These are phyloP conservation scores for Macropus fuliginosus DNA, from an alignment of 2,797 vertebrate species.

Conservation along the genomic window DNA sequence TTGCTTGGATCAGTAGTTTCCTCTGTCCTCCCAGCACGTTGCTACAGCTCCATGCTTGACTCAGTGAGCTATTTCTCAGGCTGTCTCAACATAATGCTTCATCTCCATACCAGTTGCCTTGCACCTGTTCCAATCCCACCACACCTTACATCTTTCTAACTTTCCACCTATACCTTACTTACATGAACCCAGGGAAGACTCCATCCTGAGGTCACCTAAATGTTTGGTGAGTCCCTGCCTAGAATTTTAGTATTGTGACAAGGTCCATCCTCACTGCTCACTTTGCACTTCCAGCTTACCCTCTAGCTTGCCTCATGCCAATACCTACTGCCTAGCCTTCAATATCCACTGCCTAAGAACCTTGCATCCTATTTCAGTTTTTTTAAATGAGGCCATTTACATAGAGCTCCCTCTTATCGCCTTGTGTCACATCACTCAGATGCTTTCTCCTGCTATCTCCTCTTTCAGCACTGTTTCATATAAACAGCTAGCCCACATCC, in stretches of 20 bases:
- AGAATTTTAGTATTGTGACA: neutral
- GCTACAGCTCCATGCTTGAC: neutral
- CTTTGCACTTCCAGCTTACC: neutral
- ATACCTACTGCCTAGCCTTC: neutral
- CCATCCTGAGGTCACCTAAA: neutral
- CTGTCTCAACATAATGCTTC: neutral
- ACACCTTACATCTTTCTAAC: neutral
- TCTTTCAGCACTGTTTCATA: neutral
- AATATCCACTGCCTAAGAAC: neutral
- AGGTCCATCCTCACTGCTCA: neutral
- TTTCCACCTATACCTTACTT: neutral
- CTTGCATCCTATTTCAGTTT: neutral
- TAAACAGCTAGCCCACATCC: neutral
- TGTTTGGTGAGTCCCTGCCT: neutral
- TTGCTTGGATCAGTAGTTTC: neutral
- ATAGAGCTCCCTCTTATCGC: neutral
- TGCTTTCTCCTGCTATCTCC: neutral
- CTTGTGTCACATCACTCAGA: neutral
- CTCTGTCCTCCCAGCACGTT: neutral
- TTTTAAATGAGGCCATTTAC: neutral
- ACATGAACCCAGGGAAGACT: neutral
- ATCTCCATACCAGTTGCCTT: neutral
- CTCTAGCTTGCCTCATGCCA: neutral
- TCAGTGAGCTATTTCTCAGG: no score
- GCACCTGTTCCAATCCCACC: no score